Evolutionary conservation across 2,797 vertebrate species (phyloP), one percentile per base, ranked within the genome.

Genomic region (Hydrophis major): DNA sequence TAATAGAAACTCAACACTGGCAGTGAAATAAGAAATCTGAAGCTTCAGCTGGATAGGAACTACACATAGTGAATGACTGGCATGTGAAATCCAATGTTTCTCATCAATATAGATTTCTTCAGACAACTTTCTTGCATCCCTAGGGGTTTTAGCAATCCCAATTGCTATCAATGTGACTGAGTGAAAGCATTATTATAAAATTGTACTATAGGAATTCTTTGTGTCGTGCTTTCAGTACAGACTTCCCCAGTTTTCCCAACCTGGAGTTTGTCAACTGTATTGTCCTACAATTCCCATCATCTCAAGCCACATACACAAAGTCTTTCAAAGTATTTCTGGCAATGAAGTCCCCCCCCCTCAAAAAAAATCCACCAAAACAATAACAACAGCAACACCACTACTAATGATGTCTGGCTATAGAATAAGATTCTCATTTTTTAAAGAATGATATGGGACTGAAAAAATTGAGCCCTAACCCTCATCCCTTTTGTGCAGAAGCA

Each of bases 1-100:
- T 89, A 92, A 74, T 91, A 95, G 91, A 95, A 96, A 90, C 59
- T 92, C 90, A 78, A 83, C 91, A n/a, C 0, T 8, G 50, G 63
- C 93, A 87, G 90, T 90, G 91, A 86, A 92, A 63, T 88, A 92
- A 32, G 87, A 89, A 78, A 60, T 59, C 27, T 87, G 28, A 74
- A 27, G 53, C 7, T 86, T 90, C 92, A 93, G 90, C 53, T 90
- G 88, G 92, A 94, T 91, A 93, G 88, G 90, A 42, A 16, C 18
- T 0, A 55, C 3, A 22, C 47, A 5, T 2, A 55, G 63, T 6
- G 88, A 92, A 63, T 61, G 89, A 27, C 87, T 61, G 0, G 2
- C 92, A 91, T 92, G 47, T 42, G 2, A 86, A 93, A 28, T 7
- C 6, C 1, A 61, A 13, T 14, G 0, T 92, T 92, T 63, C 88